Evolutionary conservation across 2,888 invertebrate species (phyloP).

Genomic region (Dynastes hyllus): DNA sequence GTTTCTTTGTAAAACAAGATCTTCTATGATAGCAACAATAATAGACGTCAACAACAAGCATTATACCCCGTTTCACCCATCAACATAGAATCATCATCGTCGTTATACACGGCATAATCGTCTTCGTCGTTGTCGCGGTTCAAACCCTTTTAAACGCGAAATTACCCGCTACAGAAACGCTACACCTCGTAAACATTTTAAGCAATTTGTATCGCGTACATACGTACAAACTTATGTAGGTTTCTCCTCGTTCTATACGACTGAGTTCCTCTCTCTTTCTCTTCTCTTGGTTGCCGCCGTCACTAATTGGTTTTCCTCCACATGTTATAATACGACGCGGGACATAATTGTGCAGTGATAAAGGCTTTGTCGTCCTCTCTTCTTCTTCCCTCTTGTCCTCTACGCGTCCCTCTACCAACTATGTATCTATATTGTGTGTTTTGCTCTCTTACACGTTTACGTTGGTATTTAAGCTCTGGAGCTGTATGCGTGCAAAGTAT

Average conservation of each 20-base stretch:
- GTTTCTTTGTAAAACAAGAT: too few relatives aligned
- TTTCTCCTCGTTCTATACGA: conserved; percentile 64
- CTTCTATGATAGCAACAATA: too few relatives aligned
- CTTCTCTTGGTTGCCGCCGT: conserved; percentile 56
- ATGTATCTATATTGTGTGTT: too few relatives aligned
- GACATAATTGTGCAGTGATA: conserved; percentile 70
- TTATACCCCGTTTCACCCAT: too few relatives aligned
- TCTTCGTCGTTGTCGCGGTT: conserved; percentile 32
- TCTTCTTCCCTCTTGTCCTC: conserved; percentile 54
- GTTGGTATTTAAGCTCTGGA: too few relatives aligned
- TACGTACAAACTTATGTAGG: conserved; percentile 60
- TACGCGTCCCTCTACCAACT: conserved; percentile 3
- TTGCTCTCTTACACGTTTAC: too few relatives aligned
- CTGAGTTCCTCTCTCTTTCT: conserved; percentile 53
- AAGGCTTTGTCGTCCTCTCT: conserved; percentile 67
- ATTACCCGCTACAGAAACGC: conserved; percentile 58
- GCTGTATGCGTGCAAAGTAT: too few relatives aligned
- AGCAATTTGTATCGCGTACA: conserved; percentile 60
- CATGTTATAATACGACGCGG: conserved; percentile 70
- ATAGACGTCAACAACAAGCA: too few relatives aligned
- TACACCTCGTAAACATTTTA: conserved; percentile 59
- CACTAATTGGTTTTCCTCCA: conserved; percentile 70
- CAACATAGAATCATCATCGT: too few relatives aligned
- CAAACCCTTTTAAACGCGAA: conserved; percentile 49
- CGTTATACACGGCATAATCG: neutral